These are phyloP conservation scores for Microtus obscurus DNA, from an alignment of 2,797 vertebrate species.

Conservation along the genomic window DNA sequence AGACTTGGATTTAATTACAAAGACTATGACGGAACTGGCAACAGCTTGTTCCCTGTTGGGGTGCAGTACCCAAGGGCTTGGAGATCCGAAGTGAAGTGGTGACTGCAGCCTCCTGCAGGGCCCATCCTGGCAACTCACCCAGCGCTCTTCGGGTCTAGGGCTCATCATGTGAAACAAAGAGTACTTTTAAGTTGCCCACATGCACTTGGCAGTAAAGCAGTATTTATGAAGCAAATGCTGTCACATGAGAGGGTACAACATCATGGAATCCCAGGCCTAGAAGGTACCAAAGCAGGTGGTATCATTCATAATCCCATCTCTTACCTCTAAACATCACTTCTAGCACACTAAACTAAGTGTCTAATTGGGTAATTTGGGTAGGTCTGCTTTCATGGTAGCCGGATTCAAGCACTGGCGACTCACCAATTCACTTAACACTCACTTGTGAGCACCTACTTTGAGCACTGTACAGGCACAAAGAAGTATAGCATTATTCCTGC, in stretches of 20 bases:
- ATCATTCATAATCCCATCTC: background rate
- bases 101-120: slow-evolving; percentile 61
- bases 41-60: slow-evolving; percentile 66
- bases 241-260: background rate
- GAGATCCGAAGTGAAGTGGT: slow-evolving; percentile 68
- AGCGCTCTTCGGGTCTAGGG: slow-evolving; percentile 52
- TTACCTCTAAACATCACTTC: background rate
- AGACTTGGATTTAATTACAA: slow-evolving; percentile 82
- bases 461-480: background rate
- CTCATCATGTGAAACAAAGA: slow-evolving; percentile 68
- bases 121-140: slow-evolving; percentile 60
- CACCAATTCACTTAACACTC: slow-evolving; percentile 13
- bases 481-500: background rate
- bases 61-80: slow-evolving; percentile 75
- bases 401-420: background rate
- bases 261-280: background rate
- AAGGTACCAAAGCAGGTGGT: slow-evolving; percentile 3
- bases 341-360: background rate
- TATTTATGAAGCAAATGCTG: slow-evolving; percentile 51
- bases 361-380: too few species aligned
- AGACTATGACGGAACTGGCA: slow-evolving; percentile 75
- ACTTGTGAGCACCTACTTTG: slow-evolving; percentile 15
- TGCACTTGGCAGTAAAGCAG: slow-evolving; percentile 54
- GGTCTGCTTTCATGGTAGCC: background rate
- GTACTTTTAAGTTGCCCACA: slow-evolving; percentile 63